Evolutionary conservation across 2,113 vertebrate genomes (phyloP).

Genomic region (Zosterops pallidus): DNA sequence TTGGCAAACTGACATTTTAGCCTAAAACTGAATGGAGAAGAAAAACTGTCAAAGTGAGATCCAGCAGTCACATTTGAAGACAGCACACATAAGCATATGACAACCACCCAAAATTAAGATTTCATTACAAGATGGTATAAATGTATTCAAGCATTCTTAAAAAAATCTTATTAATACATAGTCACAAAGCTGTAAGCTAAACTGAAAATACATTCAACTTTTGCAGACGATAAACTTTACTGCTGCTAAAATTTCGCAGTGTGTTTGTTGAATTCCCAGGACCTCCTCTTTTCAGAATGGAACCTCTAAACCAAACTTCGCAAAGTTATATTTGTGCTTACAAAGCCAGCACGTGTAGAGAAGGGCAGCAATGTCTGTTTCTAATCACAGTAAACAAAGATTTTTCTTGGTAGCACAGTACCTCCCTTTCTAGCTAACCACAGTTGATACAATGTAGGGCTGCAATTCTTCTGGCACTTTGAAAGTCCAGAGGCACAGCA

Average conservation of each 20-base stretch:
- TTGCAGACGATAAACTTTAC: not conserved
- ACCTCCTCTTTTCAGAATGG: not conserved
- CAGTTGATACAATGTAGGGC: not conserved
- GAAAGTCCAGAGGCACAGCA: not conserved
- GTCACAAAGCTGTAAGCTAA: not conserved
- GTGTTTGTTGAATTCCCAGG: not conserved
- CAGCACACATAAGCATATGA: not conserved
- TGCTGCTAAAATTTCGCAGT: not conserved
- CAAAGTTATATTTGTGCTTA: not conserved
- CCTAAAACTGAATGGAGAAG: not conserved
- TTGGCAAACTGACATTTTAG: not conserved
- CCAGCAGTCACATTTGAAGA: not conserved
- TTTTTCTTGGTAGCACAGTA: not conserved
- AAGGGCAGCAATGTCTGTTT: not conserved
- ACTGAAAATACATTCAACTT: not conserved
- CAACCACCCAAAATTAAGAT: not conserved
- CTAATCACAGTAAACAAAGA: not conserved
- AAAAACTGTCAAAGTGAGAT: not conserved
- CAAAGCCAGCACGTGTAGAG: accelerated
- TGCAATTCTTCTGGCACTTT: not conserved
- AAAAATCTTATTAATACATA: not conserved
- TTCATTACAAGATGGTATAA: not conserved
- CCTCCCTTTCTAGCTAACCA: not conserved
- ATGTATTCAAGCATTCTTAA: not conserved
- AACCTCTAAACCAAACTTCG: not conserved